A percentile compares a stretch with the other conserved stretches of the same genome.
phyloP scores from a whole-genome alignment of 1,140 invertebrate genomes.

The Fopius arisanus region DNA sequence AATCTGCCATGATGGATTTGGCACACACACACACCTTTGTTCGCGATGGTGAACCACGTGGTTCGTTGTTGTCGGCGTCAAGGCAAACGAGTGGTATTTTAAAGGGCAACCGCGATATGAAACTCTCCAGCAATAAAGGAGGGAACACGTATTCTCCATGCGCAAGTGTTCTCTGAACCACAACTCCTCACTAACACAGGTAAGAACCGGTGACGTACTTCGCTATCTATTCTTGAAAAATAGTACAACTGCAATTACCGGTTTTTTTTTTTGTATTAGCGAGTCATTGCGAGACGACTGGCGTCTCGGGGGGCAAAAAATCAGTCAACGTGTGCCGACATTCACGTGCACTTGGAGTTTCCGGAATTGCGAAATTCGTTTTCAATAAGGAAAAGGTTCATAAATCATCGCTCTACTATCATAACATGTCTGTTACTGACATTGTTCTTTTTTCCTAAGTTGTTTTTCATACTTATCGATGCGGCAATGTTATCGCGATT shows the following conservation, averaged over 20 bases:
- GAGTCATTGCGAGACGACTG: not conserved
- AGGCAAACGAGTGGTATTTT: slow-evolving; percentile 3
- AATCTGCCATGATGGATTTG: not conserved
- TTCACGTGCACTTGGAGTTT: not conserved
- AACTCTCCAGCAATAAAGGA: not conserved
- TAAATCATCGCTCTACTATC: not conserved
- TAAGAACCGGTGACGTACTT: not conserved
- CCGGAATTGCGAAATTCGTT: not conserved
- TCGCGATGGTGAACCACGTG: not conserved
- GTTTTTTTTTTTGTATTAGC: not conserved
- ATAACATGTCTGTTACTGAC: too few relatives aligned
- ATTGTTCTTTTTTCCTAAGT: too few relatives aligned
- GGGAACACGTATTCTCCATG: not conserved
- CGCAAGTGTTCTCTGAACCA: not conserved
- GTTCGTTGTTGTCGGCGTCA: not conserved
- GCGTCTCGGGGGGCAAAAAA: not conserved
- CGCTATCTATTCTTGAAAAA: not conserved
- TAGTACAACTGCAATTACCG: not conserved
- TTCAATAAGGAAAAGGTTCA: not conserved
- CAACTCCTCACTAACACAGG: not conserved
- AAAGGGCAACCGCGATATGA: slow-evolving; percentile 7
- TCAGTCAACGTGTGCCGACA: not conserved
- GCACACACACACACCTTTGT: not conserved
- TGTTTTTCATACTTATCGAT: too few relatives aligned
- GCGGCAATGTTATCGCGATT: not conserved